phyloP scores from a whole-genome alignment of 2,113 vertebrate species.

The Notothenia coriiceps region DNA sequence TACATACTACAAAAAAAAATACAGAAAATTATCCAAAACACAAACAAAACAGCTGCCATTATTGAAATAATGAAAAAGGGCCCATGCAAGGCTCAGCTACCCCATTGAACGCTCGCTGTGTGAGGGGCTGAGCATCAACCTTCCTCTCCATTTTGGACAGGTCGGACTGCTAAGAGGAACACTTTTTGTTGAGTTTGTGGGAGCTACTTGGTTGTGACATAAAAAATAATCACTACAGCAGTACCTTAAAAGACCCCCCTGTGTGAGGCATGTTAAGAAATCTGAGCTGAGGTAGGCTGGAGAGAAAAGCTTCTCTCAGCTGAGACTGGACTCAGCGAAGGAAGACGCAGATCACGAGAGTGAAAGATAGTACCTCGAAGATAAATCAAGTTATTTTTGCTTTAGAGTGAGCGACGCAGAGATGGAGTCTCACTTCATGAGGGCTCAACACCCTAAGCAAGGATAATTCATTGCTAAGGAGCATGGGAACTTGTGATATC shows the following conservation, averaged over 20 bases:
- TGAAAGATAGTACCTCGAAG: slow-evolving; percentile 71
- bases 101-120: slow-evolving; percentile 52
- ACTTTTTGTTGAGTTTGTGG: slow-evolving; percentile 54
- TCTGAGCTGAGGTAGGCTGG: slow-evolving; percentile 86
- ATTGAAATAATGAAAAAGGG: slow-evolving; percentile 82
- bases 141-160: slow-evolving; percentile 63
- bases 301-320: slow-evolving; percentile 75
- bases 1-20: slow-evolving; percentile 45
- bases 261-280: slow-evolving; percentile 76
- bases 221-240: slow-evolving; percentile 69
- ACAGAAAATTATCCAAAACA: slow-evolving; percentile 57
- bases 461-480: slow-evolving; percentile 52
- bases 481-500: slow-evolving; percentile 50
- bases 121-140: slow-evolving; percentile 54
- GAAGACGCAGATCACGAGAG: slow-evolving; percentile 57
- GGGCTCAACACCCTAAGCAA: slow-evolving; percentile 55
- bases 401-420: slow-evolving; percentile 30
- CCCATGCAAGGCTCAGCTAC: slow-evolving; percentile 70
- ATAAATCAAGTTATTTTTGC: slow-evolving; percentile 55
- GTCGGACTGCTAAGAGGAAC: background rate
- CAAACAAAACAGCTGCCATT: slow-evolving; percentile 85
- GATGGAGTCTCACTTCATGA: slow-evolving; percentile 67
- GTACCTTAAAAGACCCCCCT: slow-evolving; percentile 78
- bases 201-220: slow-evolving; percentile 67
- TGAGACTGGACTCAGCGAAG: slow-evolving; percentile 69